Percentiles rank a stretch among this genome's conserved stretches.
phyloP scores from a whole-genome alignment of 2,113 vertebrate species.

The Tenebrosternarchus preto region DNA sequence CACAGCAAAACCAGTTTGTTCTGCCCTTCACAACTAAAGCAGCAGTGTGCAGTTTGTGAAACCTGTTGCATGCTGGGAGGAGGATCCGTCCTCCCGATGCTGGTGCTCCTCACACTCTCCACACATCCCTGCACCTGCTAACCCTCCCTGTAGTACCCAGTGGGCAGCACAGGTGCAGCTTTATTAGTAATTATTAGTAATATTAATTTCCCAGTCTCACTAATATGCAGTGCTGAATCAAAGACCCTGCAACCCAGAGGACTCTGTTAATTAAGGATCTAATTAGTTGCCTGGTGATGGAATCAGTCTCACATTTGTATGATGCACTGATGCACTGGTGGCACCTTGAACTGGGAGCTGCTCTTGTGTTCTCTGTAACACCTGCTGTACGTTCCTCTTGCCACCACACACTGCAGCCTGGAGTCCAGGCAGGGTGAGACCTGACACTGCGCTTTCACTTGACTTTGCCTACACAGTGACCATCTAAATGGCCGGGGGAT shows the following conservation, averaged over 20 bases:
- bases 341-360: background rate
- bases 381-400: background rate
- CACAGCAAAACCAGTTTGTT: background rate
- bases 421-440: background rate
- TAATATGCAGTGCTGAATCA: background rate
- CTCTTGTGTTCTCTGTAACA: background rate
- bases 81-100: background rate
- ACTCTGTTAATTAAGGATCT: background rate
- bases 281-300: constrained; percentile 7
- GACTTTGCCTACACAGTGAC: background rate
- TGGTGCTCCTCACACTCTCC: background rate
- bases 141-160: background rate
- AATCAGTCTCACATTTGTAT: background rate
- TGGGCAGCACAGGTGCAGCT: background rate
- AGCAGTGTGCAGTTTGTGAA: background rate
- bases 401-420: background rate
- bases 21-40: background rate
- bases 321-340: background rate
- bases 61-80: background rate
- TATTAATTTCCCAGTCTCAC: background rate
- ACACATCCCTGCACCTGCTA: background rate
- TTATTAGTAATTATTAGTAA: background rate
- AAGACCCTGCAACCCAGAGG: background rate
- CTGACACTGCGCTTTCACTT: background rate
- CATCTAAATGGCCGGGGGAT: background rate